Evolutionary conservation across 1,140 invertebrate species (phyloP), one percentile per base, ranked within the genome.

Genomic region (Atta colombica): DNA sequence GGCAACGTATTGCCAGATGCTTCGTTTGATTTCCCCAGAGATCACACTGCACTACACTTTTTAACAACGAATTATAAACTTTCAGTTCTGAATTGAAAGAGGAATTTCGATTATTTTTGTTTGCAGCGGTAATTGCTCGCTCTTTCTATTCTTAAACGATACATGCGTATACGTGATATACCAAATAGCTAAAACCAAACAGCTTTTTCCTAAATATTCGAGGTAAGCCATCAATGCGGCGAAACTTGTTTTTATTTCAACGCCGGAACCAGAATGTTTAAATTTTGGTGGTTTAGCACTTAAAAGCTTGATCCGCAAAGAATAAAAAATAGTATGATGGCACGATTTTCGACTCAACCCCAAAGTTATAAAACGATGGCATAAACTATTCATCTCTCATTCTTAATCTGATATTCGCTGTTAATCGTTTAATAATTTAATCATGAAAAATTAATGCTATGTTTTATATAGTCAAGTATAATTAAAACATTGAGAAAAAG

Each of bases 11-110:
- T 61, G 61, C 63, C 63, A 60, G 25, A 65, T 60, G 87, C 72
- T 86, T 78, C 55, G 35, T 77, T 68, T 91, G 89, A 91, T 91
- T 88, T 91, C 89, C 84, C 77, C 12, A 1, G 88, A 69, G 89
- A 61, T 71, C 49, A n/a, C 21, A 21, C 14, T n/a, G 31, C 35
- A 49, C 49, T 84, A 84, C 49, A 77, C 75, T 89, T 89, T 89
- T 80, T 85, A 90, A 80, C 85, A 51, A 53, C 55, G 75, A 87
- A 89, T 90, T 89, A 80, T 74, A 87, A 87, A 77, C 39, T 87
- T 89, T 84, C 77, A 55, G 60, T 69, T n/a, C 51, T 45, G 66
- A 77, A 51, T 53, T 61, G 55, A 16, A 14, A 35, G 25, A 84
- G 60, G 55, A 84, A 75, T 75, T 63, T 61, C 39, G 12, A 35